Evolutionary conservation across 2,888 invertebrate species (phyloP).

Genomic region (Liodrosophila aerea): DNA sequence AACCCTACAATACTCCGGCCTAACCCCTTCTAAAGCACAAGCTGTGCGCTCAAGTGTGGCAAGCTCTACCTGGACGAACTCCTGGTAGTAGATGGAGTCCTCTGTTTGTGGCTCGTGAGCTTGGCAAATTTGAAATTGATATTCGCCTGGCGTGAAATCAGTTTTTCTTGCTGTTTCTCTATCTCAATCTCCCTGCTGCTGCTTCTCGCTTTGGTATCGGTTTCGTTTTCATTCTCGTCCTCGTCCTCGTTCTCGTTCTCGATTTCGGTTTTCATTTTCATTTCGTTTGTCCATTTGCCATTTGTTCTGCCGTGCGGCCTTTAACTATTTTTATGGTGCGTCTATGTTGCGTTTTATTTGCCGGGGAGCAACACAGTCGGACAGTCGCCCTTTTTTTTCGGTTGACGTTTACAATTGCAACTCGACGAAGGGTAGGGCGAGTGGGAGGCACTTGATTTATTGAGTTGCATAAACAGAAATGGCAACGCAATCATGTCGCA

Average conservation of each 20-base stretch:
- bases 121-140: constrained; percentile 80
- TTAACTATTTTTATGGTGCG: constrained; percentile 58
- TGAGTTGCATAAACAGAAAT: constrained; percentile 81
- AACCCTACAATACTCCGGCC: constrained; percentile 12
- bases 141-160: constrained; percentile 76
- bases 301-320: constrained; percentile 27
- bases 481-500: constrained; percentile 80
- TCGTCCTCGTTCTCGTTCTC: constrained; percentile 14
- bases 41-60: constrained; percentile 44
- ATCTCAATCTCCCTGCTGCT: constrained; percentile 31
- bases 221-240: constrained; percentile 24
- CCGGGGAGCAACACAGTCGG: constrained; percentile 11
- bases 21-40: constrained; percentile 27
- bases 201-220: constrained; percentile 9
- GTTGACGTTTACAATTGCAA: constrained; percentile 41
- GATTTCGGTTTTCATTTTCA: constrained; percentile 30
- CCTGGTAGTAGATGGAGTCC: too few relatives aligned
- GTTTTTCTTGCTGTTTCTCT: constrained; percentile 19
- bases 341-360: constrained; percentile 58
- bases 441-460: constrained; percentile 77
- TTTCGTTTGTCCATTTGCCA: constrained; percentile 54
- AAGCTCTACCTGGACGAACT: constrained; percentile 1
- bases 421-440: background rate
- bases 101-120: constrained; percentile 34
- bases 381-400: constrained; percentile 40